A percentile compares a stretch with the other conserved stretches of the same genome.
Conservation (phyloP, 2,888 invertebrate genomes). For the Drosophila atripex region DNA sequence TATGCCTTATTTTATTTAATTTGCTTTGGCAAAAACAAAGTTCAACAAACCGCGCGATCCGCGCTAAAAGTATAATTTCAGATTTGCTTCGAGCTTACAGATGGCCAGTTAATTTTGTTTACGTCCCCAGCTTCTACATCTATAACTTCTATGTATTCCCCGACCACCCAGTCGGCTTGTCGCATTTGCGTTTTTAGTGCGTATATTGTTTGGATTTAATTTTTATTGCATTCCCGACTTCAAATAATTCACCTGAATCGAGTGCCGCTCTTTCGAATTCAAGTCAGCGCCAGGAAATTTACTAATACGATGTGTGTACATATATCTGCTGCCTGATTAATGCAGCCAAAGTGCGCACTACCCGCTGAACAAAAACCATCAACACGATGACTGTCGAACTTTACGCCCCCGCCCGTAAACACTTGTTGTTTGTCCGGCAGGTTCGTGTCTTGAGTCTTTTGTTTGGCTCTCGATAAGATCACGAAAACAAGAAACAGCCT, state of each 20-base stretch:
- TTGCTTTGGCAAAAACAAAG: constrained; percentile 40
- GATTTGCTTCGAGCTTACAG: constrained; percentile 47
- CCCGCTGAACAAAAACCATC: constrained; percentile 12
- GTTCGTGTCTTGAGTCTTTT: constrained; percentile 72
- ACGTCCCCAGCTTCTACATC: constrained; percentile 16
- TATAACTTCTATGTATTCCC: not conserved
- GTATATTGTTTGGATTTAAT: constrained; percentile 5
- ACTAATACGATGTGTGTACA: constrained; percentile 20
- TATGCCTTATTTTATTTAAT: constrained; percentile 18
- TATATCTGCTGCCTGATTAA: constrained; percentile 18
- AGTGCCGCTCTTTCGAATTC: constrained; percentile 18
- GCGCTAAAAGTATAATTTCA: constrained; percentile 30
- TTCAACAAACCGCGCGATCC: constrained; percentile 64
- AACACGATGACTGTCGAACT: constrained; percentile 52
- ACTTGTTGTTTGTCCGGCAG: constrained; percentile 21
- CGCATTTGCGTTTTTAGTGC: constrained; percentile 1
- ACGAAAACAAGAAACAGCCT: constrained; percentile 28
- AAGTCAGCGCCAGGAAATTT: constrained; percentile 15
- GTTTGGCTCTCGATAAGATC: constrained; percentile 37
- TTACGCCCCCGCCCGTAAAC: constrained; percentile 26
- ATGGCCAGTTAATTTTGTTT: constrained; percentile 32
- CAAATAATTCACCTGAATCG: constrained; percentile 13
- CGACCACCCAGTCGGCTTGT: constrained; percentile 25
- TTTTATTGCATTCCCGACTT: constrained; percentile 15
- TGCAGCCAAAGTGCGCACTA: constrained; percentile 27